phyloP scores from a whole-genome alignment of 2,113 vertebrate species.

The Etheostoma spectabile region DNA sequence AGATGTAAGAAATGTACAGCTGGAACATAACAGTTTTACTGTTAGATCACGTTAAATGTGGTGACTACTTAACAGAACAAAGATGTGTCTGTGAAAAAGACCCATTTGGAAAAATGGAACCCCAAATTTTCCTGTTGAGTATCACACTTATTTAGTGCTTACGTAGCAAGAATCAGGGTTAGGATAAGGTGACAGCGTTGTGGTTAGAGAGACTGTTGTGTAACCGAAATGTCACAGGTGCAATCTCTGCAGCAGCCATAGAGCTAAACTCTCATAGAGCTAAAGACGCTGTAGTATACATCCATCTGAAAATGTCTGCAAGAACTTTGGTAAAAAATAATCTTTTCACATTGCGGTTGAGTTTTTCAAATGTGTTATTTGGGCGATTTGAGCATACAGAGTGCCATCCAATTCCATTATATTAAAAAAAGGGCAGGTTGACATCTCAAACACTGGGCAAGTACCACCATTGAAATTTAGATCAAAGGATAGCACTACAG shows the following conservation, averaged over 20 bases:
- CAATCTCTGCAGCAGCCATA: neutral
- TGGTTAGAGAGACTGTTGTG: conserved; percentile 26
- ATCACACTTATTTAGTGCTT: neutral
- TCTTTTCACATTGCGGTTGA: too few relatives aligned
- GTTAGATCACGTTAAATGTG: neutral
- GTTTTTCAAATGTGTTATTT: too few relatives aligned
- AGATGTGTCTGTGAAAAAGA: neutral
- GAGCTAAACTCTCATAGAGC: neutral
- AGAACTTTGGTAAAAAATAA: too few relatives aligned
- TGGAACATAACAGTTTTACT: neutral
- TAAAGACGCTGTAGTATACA: neutral
- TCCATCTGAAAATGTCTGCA: neutral
- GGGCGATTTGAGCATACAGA: too few relatives aligned
- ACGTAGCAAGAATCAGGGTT: neutral
- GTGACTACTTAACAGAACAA: neutral
- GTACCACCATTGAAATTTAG: too few relatives aligned
- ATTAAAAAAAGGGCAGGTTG: too few relatives aligned
- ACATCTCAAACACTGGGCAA: too few relatives aligned
- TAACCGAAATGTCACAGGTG: conserved; percentile 35
- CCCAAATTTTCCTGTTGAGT: neutral
- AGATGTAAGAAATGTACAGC: neutral
- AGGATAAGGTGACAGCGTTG: conserved; percentile 7
- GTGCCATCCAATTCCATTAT: too few relatives aligned
- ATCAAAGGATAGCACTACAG: too few relatives aligned
- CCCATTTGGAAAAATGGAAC: neutral